Percentiles rank a stretch among this genome's conserved stretches.
Conservation (phyloP, 1,140 invertebrate genomes). For the Drosophila arizonae region DNA sequence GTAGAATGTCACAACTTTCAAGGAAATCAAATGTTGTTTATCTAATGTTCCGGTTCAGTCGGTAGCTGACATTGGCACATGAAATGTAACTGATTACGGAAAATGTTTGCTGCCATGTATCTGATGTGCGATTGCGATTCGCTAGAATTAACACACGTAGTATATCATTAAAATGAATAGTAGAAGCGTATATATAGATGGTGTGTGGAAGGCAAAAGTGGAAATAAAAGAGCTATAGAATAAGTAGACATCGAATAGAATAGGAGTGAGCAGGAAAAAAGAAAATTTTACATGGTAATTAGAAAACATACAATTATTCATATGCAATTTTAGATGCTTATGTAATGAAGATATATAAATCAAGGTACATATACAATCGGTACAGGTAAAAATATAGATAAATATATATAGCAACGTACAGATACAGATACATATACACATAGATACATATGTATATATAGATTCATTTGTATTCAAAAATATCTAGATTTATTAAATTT, state of each 20-base stretch:
- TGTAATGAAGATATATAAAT: too few species aligned
- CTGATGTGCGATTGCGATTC: conserved; percentile 30
- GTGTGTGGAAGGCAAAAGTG: too few species aligned
- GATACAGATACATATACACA: too few species aligned
- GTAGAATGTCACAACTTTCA: conserved; percentile 23
- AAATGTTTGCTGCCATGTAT: conserved; percentile 13
- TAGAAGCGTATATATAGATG: too few species aligned
- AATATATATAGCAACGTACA: too few species aligned
- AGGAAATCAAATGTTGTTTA: conserved; percentile 20
- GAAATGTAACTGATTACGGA: conserved; percentile 29
- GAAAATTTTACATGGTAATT: neutral
- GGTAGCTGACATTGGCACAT: conserved; percentile 21
- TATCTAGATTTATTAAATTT: neutral
- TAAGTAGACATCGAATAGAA: neutral
- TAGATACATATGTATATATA: too few species aligned
- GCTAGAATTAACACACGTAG: conserved; percentile 27
- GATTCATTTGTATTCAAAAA: neutral
- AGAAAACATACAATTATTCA: too few species aligned
- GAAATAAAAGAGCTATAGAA: neutral
- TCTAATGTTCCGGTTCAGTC: conserved; percentile 29
- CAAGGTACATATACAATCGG: too few species aligned
- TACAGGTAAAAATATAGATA: too few species aligned
- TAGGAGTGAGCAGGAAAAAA: too few species aligned
- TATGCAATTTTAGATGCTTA: too few species aligned
- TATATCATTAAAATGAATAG: neutral